Conservation (phyloP, 2,797 vertebrate genomes). For the Alcedo atthis region DNA sequence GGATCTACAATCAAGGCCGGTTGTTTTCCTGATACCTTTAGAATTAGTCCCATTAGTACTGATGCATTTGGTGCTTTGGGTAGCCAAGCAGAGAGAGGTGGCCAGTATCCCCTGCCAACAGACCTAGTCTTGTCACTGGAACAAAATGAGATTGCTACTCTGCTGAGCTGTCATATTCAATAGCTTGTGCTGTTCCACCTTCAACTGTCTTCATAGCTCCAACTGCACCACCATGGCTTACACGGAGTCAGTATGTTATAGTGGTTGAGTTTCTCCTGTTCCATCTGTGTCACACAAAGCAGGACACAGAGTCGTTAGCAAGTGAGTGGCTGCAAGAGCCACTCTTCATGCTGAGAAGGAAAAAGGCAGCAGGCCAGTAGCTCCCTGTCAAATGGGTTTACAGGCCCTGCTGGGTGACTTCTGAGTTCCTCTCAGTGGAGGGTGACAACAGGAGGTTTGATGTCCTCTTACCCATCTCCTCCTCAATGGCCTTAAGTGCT, state of each 20-base stretch:
- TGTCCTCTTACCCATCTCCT: not conserved
- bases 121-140: constrained; percentile 46
- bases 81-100: constrained; percentile 66
- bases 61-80: constrained; percentile 68
- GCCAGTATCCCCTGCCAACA: constrained; percentile 63
- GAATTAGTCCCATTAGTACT: constrained; percentile 69
- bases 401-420: not conserved
- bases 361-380: not conserved
- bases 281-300: not conserved
- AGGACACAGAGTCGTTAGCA: not conserved
- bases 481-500: not conserved
- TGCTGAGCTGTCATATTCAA: constrained; percentile 40
- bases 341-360: not conserved
- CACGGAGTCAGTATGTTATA: not conserved
- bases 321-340: not conserved
- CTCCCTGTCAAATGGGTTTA: not conserved
- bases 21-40: constrained; percentile 63
- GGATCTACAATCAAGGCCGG: constrained; percentile 61
- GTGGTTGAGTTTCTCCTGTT: not conserved
- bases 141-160: constrained; percentile 52
- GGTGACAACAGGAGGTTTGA: not conserved
- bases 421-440: not conserved
- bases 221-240: not conserved
- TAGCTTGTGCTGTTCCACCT: constrained; percentile 30
- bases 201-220: not conserved